Evolutionary conservation across 2,113 vertebrate species (phyloP).

Genomic region (Merops nubicus): DNA sequence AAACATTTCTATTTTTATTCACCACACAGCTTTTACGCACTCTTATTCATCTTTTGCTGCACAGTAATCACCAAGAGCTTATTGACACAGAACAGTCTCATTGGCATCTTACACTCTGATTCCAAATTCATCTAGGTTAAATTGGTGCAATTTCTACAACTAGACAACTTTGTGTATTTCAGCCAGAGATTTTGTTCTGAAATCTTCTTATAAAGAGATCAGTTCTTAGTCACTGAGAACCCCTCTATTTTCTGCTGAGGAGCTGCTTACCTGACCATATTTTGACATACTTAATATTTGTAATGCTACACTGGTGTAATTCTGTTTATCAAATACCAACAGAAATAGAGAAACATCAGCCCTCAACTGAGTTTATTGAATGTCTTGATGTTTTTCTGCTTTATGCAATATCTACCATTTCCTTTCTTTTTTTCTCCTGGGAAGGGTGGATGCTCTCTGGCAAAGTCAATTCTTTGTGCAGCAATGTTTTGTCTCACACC

Average conservation of each 20-base stretch:
- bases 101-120: neutral
- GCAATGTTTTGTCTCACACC: neutral
- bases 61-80: neutral
- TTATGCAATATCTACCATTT: neutral
- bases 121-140: neutral
- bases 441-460: neutral
- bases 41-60: neutral
- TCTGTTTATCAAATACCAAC: neutral
- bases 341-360: neutral
- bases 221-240: neutral
- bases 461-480: neutral
- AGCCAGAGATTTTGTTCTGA: neutral
- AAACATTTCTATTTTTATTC: neutral
- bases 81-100: neutral
- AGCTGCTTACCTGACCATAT: neutral
- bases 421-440: neutral
- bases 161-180: neutral
- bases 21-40: neutral
- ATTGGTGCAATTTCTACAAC: neutral
- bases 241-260: neutral
- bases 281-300: neutral
- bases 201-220: neutral
- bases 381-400: neutral
- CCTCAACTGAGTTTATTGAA: neutral
- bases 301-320: neutral